Conservation (phyloP, 2,113 vertebrate genomes). For the Notechis scutatus region DNA sequence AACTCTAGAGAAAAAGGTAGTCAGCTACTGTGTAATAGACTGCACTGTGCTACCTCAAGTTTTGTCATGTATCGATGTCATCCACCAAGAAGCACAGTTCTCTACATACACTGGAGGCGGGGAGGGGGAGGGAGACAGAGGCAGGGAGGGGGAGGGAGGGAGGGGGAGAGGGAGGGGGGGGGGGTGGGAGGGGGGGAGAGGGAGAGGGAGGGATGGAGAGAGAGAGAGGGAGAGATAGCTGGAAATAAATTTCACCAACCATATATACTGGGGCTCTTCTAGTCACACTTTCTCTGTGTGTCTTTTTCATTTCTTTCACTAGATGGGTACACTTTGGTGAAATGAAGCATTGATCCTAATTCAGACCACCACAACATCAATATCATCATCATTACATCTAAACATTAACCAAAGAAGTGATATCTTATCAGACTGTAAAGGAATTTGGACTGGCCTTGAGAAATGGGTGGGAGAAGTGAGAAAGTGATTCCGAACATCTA, state of each 20-base stretch:
- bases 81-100: background rate
- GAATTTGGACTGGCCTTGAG: background rate
- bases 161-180: accelerated
- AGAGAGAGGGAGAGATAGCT: background rate
- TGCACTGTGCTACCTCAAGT: background rate
- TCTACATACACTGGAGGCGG: too few relatives aligned
- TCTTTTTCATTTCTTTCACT: background rate
- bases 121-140: too few relatives aligned
- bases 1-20: background rate
- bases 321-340: background rate
- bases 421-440: background rate
- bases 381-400: background rate
- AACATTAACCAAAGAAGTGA: background rate
- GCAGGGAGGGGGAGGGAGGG: too few relatives aligned
- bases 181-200: accelerated
- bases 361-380: background rate
- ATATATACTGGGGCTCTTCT: background rate
- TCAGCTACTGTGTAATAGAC: background rate
- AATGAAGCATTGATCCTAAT: background rate
- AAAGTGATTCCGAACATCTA: background rate
- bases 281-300: background rate
- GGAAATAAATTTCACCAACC: background rate
- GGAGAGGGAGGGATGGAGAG: too few relatives aligned
- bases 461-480: background rate
- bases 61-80: background rate